Base-by-base conservation (phyloP, 2,797 vertebrate species). In the Holocentrus rufus region DNA sequence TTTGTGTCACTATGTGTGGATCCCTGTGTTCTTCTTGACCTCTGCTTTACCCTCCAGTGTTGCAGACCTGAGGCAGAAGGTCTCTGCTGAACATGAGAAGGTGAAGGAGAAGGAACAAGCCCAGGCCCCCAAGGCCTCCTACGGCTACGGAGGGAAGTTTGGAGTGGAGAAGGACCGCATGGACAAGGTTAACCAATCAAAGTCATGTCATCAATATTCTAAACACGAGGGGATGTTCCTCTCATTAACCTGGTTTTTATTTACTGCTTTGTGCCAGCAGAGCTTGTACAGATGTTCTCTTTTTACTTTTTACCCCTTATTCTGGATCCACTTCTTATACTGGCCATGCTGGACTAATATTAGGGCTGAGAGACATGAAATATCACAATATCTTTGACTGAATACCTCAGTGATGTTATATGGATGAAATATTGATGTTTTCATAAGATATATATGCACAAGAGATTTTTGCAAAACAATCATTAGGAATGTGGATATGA, bases 61-160 rank as follows among this genome's bases (percentile, higher is more conserved):
- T 42, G 87, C 91, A 30, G 92, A 96, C 70, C 93, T 99, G 76
- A 93, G 97, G 74, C 93, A 58, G 92, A 95, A 91, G 60, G 98
- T 99, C 0, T 93, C 96, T 0, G 89, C 90, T 72, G 98, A 99
- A 62, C 96, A 99, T 25, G 94, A 96, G 69, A 59, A 87, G 59
- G 92, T 94, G 87, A 99, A 96, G 93, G 93, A 96, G 90, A 96
- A 95, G 77, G 96, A 98, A 53, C 57, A 94, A 89, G 93, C 95
- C 18, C 39, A 79, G 0, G 93, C 90, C 2, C 96, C 98, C 62
- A 97, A 96, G 87, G 96, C 96, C 0, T 99, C 97, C 0, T 98
- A 98, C 2, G 97, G 98, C 27, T 99, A 99, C 0, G 98, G 98
- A 56, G 97, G 98, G 10, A 96, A 94, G 84, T 99, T 98, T 70